Evolutionary conservation across 2,797 vertebrate species (phyloP).

Genomic region (Oryzias dopingdopingensis): DNA sequence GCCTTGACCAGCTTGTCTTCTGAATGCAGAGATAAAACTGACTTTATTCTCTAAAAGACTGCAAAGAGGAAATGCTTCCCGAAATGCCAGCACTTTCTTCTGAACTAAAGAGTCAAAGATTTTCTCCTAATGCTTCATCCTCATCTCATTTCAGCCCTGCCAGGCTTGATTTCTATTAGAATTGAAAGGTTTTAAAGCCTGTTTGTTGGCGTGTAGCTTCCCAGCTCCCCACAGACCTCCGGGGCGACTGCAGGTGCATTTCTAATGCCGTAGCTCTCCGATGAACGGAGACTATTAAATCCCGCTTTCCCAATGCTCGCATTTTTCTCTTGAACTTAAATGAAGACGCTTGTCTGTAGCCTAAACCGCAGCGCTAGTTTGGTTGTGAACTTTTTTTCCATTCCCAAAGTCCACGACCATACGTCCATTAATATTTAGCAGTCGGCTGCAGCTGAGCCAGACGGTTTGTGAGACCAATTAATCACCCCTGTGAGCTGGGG

Average conservation of each 20-base stretch:
- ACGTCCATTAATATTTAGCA: constrained; percentile 52
- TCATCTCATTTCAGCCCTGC: constrained; percentile 26
- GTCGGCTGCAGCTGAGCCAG: constrained; percentile 22
- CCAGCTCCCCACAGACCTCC: constrained; percentile 31
- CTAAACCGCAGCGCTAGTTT: constrained; percentile 37
- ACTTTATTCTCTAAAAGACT: constrained; percentile 22
- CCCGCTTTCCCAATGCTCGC: constrained; percentile 37
- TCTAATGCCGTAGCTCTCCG: constrained; percentile 39
- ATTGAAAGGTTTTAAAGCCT: constrained; percentile 46
- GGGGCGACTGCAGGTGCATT: constrained; percentile 45
- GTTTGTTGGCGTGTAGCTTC: constrained; percentile 42
- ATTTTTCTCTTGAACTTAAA: constrained; percentile 37
- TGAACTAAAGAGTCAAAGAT: constrained; percentile 48
- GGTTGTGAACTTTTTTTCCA: constrained; percentile 35
- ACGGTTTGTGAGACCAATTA: constrained; percentile 37
- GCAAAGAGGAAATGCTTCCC: constrained; percentile 13
- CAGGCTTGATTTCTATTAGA: constrained; percentile 36
- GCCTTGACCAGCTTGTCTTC: constrained; percentile 19
- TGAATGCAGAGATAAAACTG: constrained; percentile 33
- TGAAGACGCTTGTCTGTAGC: constrained; percentile 44
- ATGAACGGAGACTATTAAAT: constrained; percentile 45
- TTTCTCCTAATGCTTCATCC: constrained; percentile 36
- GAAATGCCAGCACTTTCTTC: constrained; percentile 44
- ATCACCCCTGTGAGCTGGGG: constrained; percentile 19
- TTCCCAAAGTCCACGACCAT: constrained; percentile 29